Evolutionary conservation across 2,113 vertebrate genomes (phyloP).

Genomic region (Istiophorus platypterus): DNA sequence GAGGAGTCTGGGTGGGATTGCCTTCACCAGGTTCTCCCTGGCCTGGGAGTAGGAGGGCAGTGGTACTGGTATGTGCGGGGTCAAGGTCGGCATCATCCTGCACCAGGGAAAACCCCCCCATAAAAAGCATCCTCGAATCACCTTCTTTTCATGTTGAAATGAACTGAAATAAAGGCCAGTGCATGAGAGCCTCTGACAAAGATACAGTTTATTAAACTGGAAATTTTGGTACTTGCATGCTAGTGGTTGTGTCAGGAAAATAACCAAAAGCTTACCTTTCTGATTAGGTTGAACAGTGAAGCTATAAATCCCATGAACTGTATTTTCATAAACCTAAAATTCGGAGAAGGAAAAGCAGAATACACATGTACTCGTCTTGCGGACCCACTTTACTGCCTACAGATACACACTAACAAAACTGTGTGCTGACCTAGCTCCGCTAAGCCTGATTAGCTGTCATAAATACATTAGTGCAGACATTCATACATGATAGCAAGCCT

Average conservation of each 20-base stretch:
- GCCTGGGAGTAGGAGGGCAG: constrained; percentile 85
- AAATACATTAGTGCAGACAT: constrained; percentile 79
- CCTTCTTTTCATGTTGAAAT: background rate
- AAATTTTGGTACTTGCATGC: background rate
- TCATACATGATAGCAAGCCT: constrained; percentile 69
- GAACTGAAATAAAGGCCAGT: background rate
- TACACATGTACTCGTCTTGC: constrained; percentile 31
- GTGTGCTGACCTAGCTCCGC: constrained; percentile 75
- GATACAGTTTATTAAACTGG: constrained; percentile 1
- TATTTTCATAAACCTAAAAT: constrained; percentile 2
- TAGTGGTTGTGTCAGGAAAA: background rate
- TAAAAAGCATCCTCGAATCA: background rate
- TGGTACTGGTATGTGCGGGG: constrained; percentile 76
- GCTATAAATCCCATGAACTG: constrained; percentile 56
- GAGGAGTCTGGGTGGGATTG: constrained; percentile 84
- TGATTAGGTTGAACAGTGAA: constrained; percentile 7
- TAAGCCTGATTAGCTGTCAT: constrained; percentile 85
- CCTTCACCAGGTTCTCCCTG: constrained; percentile 85
- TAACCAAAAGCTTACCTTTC: constrained; percentile 54
- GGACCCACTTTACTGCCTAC: constrained; percentile 16
- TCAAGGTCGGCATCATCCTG: constrained; percentile 70
- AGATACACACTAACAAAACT: constrained; percentile 35
- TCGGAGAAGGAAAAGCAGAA: background rate
- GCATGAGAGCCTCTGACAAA: background rate
- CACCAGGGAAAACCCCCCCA: background rate